Conservation (phyloP, 2,888 invertebrate species). For the Acronicta psi region DNA sequence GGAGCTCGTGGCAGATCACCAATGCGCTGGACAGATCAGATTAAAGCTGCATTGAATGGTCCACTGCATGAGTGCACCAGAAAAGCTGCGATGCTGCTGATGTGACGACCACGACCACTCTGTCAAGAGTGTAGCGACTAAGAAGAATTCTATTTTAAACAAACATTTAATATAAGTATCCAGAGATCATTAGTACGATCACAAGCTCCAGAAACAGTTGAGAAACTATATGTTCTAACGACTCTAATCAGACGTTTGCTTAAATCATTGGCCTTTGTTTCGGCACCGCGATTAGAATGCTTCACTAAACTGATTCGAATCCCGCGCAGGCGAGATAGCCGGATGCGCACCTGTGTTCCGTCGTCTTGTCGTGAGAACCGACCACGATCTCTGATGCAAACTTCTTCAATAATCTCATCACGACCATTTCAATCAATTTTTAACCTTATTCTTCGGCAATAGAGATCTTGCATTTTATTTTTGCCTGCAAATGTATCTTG, state of each 20-base stretch:
- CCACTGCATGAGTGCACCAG: too few species aligned
- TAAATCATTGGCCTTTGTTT: constrained; percentile 65
- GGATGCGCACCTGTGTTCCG: constrained; percentile 86
- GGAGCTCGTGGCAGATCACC: too few species aligned
- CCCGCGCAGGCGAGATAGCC: constrained; percentile 78
- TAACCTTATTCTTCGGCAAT: constrained; percentile 34
- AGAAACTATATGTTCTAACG: constrained; percentile 6
- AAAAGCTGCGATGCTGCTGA: too few species aligned
- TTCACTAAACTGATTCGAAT: constrained; percentile 76
- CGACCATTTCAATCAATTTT: constrained; percentile 30
- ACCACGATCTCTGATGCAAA: constrained; percentile 70
- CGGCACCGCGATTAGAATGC: constrained; percentile 72
- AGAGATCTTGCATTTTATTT: constrained; percentile 35
- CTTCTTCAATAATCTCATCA: constrained; percentile 53
- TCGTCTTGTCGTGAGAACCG: constrained; percentile 78
- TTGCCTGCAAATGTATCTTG: constrained; percentile 43
- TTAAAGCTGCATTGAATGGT: too few species aligned
- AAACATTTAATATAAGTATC: too few species aligned
- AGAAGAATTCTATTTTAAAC: too few species aligned
- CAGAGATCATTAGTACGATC: too few species aligned
- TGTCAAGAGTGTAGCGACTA: too few species aligned
- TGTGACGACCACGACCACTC: too few species aligned
- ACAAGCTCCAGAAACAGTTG: neutral
- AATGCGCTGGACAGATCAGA: too few species aligned
- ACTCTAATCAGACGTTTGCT: constrained; percentile 35